A percentile compares a stretch with the other conserved stretches of the same genome.
Evolutionary conservation across 2,888 invertebrate species (phyloP).

Genomic region (Philereme transversata): DNA sequence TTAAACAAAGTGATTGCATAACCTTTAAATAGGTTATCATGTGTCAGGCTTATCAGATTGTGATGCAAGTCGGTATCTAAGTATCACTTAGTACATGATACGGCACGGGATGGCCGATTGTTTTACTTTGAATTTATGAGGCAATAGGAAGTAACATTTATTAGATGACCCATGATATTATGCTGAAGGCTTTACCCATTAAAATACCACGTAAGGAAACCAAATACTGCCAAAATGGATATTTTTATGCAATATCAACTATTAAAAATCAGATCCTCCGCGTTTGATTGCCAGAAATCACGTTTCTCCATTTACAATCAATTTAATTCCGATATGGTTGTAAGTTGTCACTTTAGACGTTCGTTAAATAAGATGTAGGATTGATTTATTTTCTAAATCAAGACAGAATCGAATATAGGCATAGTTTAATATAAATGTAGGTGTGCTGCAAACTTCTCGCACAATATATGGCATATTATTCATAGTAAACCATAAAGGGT

Average conservation of each 20-base stretch:
- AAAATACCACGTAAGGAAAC: background rate
- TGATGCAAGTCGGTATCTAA: constrained; percentile 6
- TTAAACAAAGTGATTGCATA: constrained; percentile 16
- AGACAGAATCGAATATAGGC: background rate
- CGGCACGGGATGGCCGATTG: constrained; percentile 15
- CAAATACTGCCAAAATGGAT: background rate
- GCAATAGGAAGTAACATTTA: no score
- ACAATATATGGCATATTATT: background rate
- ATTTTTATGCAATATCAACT: background rate
- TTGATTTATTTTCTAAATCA: constrained; percentile 22
- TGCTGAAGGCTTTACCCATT: background rate
- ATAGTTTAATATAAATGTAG: background rate
- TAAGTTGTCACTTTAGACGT: constrained; percentile 4
- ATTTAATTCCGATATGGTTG: constrained; percentile 15
- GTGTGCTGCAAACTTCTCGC: no score
- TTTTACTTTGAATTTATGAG: constrained; percentile 1
- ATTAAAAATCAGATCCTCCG: constrained; percentile 2
- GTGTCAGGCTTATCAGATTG: constrained; percentile 5
- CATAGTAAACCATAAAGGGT: constrained; percentile 3
- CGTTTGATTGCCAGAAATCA: constrained; percentile 11
- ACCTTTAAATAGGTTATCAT: constrained; percentile 16
- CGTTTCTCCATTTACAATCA: constrained; percentile 19
- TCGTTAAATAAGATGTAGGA: background rate
- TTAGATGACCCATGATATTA: background rate
- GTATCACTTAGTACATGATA: constrained; percentile 13